Percentiles rank a stretch among this genome's conserved stretches.
phyloP scores from a whole-genome alignment of 2,888 invertebrate genomes.

The Parasteatoda lunata region DNA sequence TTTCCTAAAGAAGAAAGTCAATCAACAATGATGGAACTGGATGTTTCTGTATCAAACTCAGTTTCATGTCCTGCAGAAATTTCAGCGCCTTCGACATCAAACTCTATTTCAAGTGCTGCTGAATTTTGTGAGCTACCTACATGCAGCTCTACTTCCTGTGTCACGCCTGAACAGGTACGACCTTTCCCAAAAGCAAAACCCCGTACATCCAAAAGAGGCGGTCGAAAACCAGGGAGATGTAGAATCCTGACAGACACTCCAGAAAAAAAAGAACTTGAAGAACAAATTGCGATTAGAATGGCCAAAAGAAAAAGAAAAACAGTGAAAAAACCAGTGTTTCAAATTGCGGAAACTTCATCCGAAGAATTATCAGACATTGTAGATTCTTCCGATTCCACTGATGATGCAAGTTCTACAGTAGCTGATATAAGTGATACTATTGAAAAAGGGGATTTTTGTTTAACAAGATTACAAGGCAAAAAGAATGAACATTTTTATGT shows the following conservation, averaged over 20 bases:
- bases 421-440: too few species aligned
- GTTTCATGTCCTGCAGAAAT: too few species aligned
- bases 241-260: constrained; percentile 31
- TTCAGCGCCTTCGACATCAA: neutral
- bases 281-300: constrained; percentile 20
- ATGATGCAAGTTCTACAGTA: constrained; percentile 5
- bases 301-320: constrained; percentile 27
- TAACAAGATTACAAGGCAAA: constrained; percentile 17
- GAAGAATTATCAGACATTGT: neutral
- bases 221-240: constrained; percentile 29
- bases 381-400: neutral
- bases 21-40: constrained; percentile 7
- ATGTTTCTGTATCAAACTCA: neutral
- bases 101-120: constrained; percentile 12
- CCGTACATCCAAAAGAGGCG: constrained; percentile 22
- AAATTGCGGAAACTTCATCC: neutral
- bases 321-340: neutral
- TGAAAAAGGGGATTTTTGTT: constrained; percentile 28
- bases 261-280: constrained; percentile 31
- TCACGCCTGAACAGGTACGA: constrained; percentile 29
- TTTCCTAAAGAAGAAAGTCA: neutral
- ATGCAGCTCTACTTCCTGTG: constrained; percentile 8
- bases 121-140: too few species aligned
- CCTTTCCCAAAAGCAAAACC: constrained; percentile 36
- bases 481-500: constrained; percentile 28